Evolutionary conservation across 2,113 vertebrate genomes (phyloP), one percentile per base, ranked within the genome.

Genomic region (Myrmecophaga tridactyla): DNA sequence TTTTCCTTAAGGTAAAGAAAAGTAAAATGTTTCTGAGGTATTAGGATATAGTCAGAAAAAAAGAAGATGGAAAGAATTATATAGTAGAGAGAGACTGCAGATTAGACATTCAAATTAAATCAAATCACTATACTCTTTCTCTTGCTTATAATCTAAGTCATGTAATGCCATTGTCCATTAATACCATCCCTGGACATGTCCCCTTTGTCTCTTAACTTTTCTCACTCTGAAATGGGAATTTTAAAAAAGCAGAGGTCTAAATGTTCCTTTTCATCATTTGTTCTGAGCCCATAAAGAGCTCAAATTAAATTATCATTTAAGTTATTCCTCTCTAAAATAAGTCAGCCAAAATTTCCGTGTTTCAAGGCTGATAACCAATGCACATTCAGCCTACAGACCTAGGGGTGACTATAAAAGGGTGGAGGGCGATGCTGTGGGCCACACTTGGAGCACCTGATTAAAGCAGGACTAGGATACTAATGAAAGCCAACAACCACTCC

Each of bases 331-430:
- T 92, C 29, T 78, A 10, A 69, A 80, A 78, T 75, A 92, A 85
- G 14, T 69, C 18, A 82, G 21, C 56, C 85, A 94, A 89, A 80
- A 27, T 11, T 7, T 46, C 36, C 43, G 4, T 46, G 43, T 62
- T 89, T 65, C 39, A 43, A 89, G 72, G 25, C 25, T 91, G 34
- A 86, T 84, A 46, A 90, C 69, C 39, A 94, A 89, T 58, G 25
- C 7, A n/a, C 51, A 53, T 51, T 31, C 6, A 63, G 34, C 46
- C 93, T 92, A 75, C 43, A 96, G 13, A 17, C 62, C 83, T 10
- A 86, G 56, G 82, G 94, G 94, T 43, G n/a, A 95, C 73, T 78
- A 34, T 11, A 46, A 93, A 94, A 90, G 69, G 34, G 92, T 82
- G 17, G 53, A 75, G 48, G 80, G 89, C n/a, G 41, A 75, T 63